A percentile compares a stretch with the other conserved stretches of the same genome.
phyloP scores from a whole-genome alignment of 2,113 vertebrate genomes.

The Rhizomys pruinosus region DNA sequence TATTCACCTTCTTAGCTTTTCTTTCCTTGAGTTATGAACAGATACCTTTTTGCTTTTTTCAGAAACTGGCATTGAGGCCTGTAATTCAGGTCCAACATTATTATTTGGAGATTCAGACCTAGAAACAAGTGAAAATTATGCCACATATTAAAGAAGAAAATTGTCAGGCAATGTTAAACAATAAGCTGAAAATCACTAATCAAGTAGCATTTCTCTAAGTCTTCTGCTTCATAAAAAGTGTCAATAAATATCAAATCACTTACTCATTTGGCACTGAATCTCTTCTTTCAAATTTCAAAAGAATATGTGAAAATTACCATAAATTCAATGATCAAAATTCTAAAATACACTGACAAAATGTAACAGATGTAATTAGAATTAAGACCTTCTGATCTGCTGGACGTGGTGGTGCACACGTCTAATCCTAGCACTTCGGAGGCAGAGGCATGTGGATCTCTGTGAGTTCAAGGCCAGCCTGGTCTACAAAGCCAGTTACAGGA shows the following conservation, averaged over 20 bases:
- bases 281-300: conserved; percentile 44
- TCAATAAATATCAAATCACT: background rate
- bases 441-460: no score
- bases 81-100: background rate
- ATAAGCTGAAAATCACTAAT: background rate
- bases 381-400: conserved; percentile 38
- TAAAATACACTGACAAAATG: conserved; percentile 38
- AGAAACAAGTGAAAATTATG: conserved; percentile 47
- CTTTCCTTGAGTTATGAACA: conserved; percentile 76
- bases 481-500: no score
- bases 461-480: no score
- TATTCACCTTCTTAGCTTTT: conserved; percentile 75
- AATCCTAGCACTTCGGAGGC: no score
- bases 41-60: conserved; percentile 54
- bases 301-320: background rate
- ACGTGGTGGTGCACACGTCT: no score
- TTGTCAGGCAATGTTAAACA: background rate
- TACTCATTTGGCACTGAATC: background rate
- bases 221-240: background rate
- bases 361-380: background rate
- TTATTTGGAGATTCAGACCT: conserved; percentile 37
- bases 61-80: background rate
- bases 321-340: conserved; percentile 40
- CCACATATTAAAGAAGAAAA: background rate
- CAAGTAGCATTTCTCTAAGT: background rate